Evolutionary conservation across 2,888 invertebrate genomes (phyloP).

Genomic region (Rhabditophanes sp.): DNA sequence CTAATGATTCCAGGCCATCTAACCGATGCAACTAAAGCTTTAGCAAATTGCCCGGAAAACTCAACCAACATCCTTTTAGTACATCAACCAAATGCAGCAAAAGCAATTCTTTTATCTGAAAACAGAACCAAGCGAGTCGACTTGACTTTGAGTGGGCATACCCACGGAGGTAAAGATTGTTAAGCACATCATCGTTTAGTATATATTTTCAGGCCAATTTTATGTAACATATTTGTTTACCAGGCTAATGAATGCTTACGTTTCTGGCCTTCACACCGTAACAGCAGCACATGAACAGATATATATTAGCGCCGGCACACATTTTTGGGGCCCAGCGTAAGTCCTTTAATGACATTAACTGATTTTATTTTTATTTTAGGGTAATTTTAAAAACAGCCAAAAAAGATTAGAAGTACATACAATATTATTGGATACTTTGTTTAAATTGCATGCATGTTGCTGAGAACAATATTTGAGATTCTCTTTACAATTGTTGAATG

Average conservation of each 20-base stretch:
- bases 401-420: too few species aligned
- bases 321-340: conserved; percentile 48
- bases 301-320: conserved; percentile 38
- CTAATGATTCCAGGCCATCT: conserved; percentile 41
- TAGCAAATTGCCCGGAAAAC: conserved; percentile 33
- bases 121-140: conserved; percentile 34
- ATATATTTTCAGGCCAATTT: conserved; percentile 39
- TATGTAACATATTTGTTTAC: conserved; percentile 32
- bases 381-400: too few species aligned
- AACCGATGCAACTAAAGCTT: conserved; percentile 44
- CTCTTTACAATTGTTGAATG: too few species aligned
- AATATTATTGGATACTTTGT: too few species aligned
- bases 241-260: conserved; percentile 29
- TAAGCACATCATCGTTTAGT: too few species aligned
- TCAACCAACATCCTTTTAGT: conserved; percentile 44
- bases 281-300: conserved; percentile 21
- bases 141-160: conserved; percentile 46
- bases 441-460: too few species aligned
- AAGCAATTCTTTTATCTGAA: conserved; percentile 35
- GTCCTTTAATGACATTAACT: too few species aligned
- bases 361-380: too few species aligned
- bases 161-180: too few species aligned
- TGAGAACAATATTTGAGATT: too few species aligned
- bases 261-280: conserved; percentile 28
- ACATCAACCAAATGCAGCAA: conserved; percentile 46